phyloP scores from a whole-genome alignment of 2,888 invertebrate species.

The Aplocera efformata region DNA sequence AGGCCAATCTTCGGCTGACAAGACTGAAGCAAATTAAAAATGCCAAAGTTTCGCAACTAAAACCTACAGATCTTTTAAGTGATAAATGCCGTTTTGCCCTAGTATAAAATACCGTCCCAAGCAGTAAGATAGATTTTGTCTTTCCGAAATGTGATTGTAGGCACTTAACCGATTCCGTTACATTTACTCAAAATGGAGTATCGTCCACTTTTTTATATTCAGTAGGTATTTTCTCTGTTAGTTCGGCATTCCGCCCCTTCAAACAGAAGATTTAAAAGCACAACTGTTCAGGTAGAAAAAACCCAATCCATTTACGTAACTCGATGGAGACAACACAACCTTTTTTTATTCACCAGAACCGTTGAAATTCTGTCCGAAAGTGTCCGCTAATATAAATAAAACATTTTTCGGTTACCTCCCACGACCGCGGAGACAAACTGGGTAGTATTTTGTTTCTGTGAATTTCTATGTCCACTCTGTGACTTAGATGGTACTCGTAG shows the following conservation, averaged over 20 bases:
- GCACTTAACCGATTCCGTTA: no score
- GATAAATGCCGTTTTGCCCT: no score
- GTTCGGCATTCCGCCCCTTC: conserved; percentile 11
- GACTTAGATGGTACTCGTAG: neutral
- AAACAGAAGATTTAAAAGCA: conserved; percentile 23
- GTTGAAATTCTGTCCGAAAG: conserved; percentile 11
- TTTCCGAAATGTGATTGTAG: no score
- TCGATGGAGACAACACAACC: conserved; percentile 19
- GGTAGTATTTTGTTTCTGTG: conserved; percentile 1
- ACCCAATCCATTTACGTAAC: conserved; percentile 27
- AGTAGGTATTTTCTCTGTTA: conserved; percentile 2
- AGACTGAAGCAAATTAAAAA: no score
- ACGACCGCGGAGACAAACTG: conserved; percentile 4
- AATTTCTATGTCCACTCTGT: no score
- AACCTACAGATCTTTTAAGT: no score
- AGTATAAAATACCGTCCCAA: no score
- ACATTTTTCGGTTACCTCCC: conserved; percentile 15
- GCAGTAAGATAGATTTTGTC: no score
- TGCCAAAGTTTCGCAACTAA: no score
- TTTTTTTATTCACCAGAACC: conserved; percentile 21
- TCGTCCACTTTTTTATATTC: conserved; percentile 3
- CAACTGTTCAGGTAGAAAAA: conserved; percentile 22
- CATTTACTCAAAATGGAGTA: no score
- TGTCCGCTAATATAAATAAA: conserved; percentile 21
- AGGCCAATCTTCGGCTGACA: no score